Base-by-base conservation (phyloP, 2,113 vertebrate species). In the Melanostigma gelatinosum region DNA sequence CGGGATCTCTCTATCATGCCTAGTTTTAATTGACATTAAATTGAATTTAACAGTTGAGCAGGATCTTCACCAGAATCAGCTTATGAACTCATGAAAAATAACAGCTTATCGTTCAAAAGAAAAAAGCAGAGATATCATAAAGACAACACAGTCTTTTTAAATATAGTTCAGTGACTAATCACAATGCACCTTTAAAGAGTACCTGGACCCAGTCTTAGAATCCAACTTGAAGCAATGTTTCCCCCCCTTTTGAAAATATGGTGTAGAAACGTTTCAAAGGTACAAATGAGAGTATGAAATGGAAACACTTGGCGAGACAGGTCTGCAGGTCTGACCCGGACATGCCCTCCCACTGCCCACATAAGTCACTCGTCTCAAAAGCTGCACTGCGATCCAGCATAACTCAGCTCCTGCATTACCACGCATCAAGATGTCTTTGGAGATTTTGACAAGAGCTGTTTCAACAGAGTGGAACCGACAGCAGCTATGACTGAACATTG, bases 81-180 rank as follows among this genome's bases (percentile, higher is more conserved):
- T 10, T 9, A 27, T 55, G 63, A 61, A 62, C 10, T 42, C 18
- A 5, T 42, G 10, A 66, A 13, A 72, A 74, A 80, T 74, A 1
- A 74, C 18, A 66, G 52, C 70, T 71, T 74, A 32, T 72, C 61
- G 75, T 63, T 75, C 55, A 67, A 82, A 32, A 75, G 13, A 65
- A 74, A 36, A 55, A 40, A 66, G 36, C 44, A 54, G 34, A 80
- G 73, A 9, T n/a, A 61, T 38, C 75, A 64, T 29, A 57, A 63
- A 73, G 80, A 32, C 57, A 77, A 40, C 62, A 79, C 54, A 75
- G 22, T 16, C 52, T 62, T 55, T 48, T 40, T 20, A 60, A 77
- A 44, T 44, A 46, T 40, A 60, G 54, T 78, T 42, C 67, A n/a
- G 24, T 54, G 68, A 78, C 69, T 79, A 20, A 75, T 50, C 48